Percentiles rank a stretch among this genome's conserved stretches.
Conservation (phyloP, 2,888 invertebrate genomes). For the Mythimna albipuncta region DNA sequence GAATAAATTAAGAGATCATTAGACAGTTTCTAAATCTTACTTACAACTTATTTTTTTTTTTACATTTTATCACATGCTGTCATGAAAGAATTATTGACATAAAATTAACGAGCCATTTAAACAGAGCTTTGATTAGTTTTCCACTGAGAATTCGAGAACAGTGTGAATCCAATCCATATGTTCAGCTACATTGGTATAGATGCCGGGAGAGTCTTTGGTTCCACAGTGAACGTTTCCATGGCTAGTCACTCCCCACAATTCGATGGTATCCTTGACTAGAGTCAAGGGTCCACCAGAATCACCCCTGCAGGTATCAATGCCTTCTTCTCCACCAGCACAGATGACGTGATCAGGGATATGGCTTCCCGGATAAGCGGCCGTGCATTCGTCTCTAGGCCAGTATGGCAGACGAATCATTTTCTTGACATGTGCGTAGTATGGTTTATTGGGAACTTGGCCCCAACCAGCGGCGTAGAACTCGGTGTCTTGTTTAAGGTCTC, state of each 20-base stretch:
- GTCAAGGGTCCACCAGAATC: conserved; percentile 78
- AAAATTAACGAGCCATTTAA: neutral
- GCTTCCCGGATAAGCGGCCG: conserved; percentile 56
- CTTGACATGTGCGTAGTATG: conserved; percentile 67
- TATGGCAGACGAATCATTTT: conserved; percentile 69
- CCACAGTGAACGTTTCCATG: conserved; percentile 71
- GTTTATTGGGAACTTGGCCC: conserved; percentile 66
- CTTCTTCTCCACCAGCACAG: conserved; percentile 75
- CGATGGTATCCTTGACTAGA: conserved; percentile 57
- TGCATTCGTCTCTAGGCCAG: conserved; percentile 63
- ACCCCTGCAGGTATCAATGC: conserved; percentile 74
- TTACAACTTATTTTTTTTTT: conserved; percentile 27
- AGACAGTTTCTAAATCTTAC: conserved; percentile 26
- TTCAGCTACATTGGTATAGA: conserved; percentile 72
- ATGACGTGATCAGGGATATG: conserved; percentile 66
- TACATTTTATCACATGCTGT: conserved; percentile 36
- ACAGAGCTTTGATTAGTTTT: conserved; percentile 28
- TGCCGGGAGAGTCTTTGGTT: conserved; percentile 69
- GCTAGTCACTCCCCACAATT: conserved; percentile 73
- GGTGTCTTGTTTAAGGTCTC: conserved; percentile 49
- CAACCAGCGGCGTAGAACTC: conserved; percentile 71
- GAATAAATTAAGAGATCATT: conserved; percentile 53
- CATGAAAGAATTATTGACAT: conserved; percentile 33
- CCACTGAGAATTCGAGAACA: conserved; percentile 40
- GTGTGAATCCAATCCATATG: conserved; percentile 71